phyloP scores from a whole-genome alignment of 1,140 invertebrate species.

The Temnothorax curvispinosus region DNA sequence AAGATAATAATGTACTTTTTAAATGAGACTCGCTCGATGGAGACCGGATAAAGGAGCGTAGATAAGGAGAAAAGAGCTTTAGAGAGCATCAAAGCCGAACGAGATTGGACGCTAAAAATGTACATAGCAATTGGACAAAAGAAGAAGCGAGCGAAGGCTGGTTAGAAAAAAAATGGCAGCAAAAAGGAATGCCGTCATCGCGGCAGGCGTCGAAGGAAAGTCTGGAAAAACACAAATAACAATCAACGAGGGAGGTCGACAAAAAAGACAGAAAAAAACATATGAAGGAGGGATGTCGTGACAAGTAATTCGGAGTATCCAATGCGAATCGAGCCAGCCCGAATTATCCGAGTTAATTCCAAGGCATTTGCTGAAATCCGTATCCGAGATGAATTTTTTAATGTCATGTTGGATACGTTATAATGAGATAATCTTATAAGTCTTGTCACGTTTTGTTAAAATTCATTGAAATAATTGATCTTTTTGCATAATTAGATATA shows the following conservation, averaged over 20 bases:
- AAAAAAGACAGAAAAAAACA: conserved; percentile 7
- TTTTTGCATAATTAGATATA: background rate
- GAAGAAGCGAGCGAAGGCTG: conserved; percentile 34
- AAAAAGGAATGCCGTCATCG: conserved; percentile 44
- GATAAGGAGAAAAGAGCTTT: conserved; percentile 60
- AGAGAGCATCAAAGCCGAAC: conserved; percentile 57
- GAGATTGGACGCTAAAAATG: conserved; percentile 62
- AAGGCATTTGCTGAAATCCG: background rate
- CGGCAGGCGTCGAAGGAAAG: conserved; percentile 36
- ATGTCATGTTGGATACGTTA: background rate
- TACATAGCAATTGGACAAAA: conserved; percentile 62
- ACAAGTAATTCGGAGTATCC: conserved; percentile 48
- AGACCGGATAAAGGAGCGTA: conserved; percentile 43
- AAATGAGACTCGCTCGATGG: conserved; percentile 57
- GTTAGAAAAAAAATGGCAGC: background rate
- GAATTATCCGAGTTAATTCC: conserved; percentile 36
- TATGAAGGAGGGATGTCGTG: background rate
- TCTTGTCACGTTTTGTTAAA: background rate
- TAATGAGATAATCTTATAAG: conserved; percentile 14
- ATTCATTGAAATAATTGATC: background rate
- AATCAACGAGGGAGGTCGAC: conserved; percentile 39
- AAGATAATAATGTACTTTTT: conserved; percentile 59
- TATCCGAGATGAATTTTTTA: conserved; percentile 31
- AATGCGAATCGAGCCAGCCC: conserved; percentile 16
- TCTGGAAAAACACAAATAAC: conserved; percentile 59